Evolutionary conservation across 2,888 invertebrate genomes (phyloP), one percentile per base, ranked within the genome.

Genomic region (Melanargia galathea): DNA sequence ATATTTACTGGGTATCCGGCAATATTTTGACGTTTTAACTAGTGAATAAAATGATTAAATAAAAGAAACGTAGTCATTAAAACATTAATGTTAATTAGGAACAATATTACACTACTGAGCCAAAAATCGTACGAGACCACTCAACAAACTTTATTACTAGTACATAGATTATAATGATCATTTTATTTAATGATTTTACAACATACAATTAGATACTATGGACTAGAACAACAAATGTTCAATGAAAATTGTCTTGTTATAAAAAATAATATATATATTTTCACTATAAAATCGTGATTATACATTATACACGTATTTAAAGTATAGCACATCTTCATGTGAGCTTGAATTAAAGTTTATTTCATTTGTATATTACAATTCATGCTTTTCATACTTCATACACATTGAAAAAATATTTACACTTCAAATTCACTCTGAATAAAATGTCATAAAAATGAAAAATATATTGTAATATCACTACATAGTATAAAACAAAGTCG

Each of bases 61-160:
- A 61, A 66, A 60, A 43, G 49, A 63, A 57, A n/a, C n/a, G 26
- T 74, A 75, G 71, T 72, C 70, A 70, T 72, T 75, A 78, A 72
- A 72, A 73, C 70, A 72, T 72, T 62, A 68, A 70, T 72, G 75
- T 70, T 74, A 72, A 70, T 74, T 77, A 75, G 76, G 76, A 79
- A 80, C 77, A 73, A 73, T 77, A 61, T 61, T 74, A 80, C 72
- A 70, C 77, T 80, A 85, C 79, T 81, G 82, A 83, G 81, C 82
- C 82, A 80, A 82, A 75, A 73, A 65, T 67, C 65, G 60, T 67
- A 61, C 60, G 60, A 61, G 51, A 67, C 62, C 65, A 55, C 54
- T 40, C 33, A 11, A 52, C 52, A 52, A 35, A 52, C 35, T 1
- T 52, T 35, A 20, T 35, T 35, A 33, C 30, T 3, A 22, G 10